Evolutionary conservation across 1,140 invertebrate genomes (phyloP).

Genomic region (Copidosoma floridanum): DNA sequence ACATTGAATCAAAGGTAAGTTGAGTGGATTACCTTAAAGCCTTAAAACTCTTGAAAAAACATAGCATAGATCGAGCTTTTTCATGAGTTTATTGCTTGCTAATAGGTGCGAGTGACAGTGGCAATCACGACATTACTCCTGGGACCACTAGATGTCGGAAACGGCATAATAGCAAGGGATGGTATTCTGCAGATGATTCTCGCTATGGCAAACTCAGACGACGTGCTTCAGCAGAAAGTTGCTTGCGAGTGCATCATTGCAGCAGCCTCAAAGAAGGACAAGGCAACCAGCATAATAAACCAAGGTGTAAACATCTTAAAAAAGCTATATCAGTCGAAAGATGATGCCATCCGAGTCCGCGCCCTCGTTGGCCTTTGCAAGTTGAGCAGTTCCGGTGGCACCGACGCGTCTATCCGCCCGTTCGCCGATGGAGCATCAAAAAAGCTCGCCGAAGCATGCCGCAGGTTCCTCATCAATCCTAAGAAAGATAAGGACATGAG

Average conservation of each 20-base stretch:
- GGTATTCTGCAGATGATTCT: conserved; percentile 96
- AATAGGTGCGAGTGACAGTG: conserved; percentile 71
- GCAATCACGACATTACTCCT: conserved; percentile 87
- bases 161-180: conserved; percentile 84
- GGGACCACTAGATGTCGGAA: conserved; percentile 93
- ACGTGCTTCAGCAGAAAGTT: conserved; percentile 84
- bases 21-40: too few relatives aligned
- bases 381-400: conserved; percentile 92
- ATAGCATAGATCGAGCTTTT: too few relatives aligned
- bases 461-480: conserved; percentile 84
- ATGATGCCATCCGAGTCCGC: conserved; percentile 86
- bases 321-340: conserved; percentile 85
- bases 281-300: conserved; percentile 85
- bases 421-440: conserved; percentile 93
- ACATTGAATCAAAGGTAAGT: conserved; percentile 84
- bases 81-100: too few relatives aligned
- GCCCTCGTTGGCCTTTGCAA: conserved; percentile 96
- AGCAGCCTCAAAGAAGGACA: conserved; percentile 96
- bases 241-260: conserved; percentile 95
- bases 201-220: conserved; percentile 88
- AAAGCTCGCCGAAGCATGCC: conserved; percentile 93
- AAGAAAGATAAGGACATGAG: conserved; percentile 85
- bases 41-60: too few relatives aligned
- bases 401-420: conserved; percentile 88
- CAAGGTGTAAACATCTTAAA: conserved; percentile 94